phyloP scores from a whole-genome alignment of 2,113 vertebrate species.

The Tragelaphus imberbis region DNA sequence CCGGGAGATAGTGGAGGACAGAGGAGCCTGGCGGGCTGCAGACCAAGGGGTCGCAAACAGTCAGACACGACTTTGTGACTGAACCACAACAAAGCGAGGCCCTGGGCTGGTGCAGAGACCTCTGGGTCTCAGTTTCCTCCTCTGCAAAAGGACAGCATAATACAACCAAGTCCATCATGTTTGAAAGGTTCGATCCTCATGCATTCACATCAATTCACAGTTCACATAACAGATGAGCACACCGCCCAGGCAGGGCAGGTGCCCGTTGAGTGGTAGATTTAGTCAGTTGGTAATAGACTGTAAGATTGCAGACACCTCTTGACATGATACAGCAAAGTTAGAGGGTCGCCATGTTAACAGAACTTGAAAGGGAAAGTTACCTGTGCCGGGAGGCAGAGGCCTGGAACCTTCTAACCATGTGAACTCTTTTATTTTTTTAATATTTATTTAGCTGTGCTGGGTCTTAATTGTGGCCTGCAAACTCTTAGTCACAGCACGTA shows the following conservation, averaged over 20 bases:
- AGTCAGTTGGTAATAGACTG: background rate
- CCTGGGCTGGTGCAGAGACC: background rate
- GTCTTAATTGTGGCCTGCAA: background rate
- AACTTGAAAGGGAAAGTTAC: background rate
- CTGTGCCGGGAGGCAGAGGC: background rate
- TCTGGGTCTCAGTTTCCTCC: background rate
- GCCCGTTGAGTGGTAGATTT: no score
- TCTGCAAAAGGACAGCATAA: background rate
- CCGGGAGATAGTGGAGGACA: background rate
- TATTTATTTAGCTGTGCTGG: background rate
- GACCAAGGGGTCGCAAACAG: background rate
- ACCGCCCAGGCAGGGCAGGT: fast-evolving
- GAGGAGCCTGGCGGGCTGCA: background rate
- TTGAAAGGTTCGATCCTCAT: fast-evolving
- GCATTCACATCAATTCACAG: fast-evolving
- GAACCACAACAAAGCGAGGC: background rate
- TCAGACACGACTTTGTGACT: background rate
- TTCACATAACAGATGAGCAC: fast-evolving
- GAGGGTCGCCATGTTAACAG: background rate
- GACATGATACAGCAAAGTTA: background rate
- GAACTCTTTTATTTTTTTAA: background rate
- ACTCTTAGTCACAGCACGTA: background rate
- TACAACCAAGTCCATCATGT: fast-evolving
- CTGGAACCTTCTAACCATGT: background rate
- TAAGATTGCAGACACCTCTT: background rate